Base-by-base conservation (phyloP, 2,888 invertebrate species). In the Eupithecia dodoneata region DNA sequence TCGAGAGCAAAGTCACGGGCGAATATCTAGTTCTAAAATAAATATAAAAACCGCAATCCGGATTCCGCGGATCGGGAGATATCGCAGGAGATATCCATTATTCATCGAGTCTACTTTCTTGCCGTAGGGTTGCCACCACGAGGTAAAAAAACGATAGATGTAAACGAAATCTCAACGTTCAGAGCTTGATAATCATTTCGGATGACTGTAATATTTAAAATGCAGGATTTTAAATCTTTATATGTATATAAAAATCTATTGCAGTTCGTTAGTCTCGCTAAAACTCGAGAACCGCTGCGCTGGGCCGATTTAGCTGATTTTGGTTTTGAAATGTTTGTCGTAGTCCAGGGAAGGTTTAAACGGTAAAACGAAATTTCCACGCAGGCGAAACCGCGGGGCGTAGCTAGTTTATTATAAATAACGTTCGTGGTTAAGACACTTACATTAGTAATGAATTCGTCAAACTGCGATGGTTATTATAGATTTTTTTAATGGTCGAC, bases 71-170 rank as follows among this genome's bases (percentile, higher is more conserved):
- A 78, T 79, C 82, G 76, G 42, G 41, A 44, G 44, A 69, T 69
- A 44, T n/a, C 44, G 44, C 45, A 63, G 73, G 67, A 76, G 79
- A 80, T 80, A 87, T 90, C 84, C 89, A 90, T 90, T 88, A 91
- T 91, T 90, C 90, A 90, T 86, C 81, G 79, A 83, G 82, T 83
- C 84, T 83, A 84, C 87, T 88, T 90, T 91, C 90, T 89, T 89
- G 83, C 79, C 63, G 72, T 79, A 82, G 81, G 82, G 84, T 79
- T 82, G 78, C 79, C 76, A 79, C 42, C 41, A 13, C 6, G 7
- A 7, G n/a, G 4, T 59, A 18, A 3, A 9, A 18, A 59, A 59
- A 59, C 10, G 3, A 2, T 47, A 10, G 47, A 10, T 7, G 10
- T 47, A 18, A 59, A 59, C 18, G 41, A 5, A 42, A 42, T 12